Conservation (phyloP, 2,888 invertebrate genomes). For the Pilophorus perplexus region DNA sequence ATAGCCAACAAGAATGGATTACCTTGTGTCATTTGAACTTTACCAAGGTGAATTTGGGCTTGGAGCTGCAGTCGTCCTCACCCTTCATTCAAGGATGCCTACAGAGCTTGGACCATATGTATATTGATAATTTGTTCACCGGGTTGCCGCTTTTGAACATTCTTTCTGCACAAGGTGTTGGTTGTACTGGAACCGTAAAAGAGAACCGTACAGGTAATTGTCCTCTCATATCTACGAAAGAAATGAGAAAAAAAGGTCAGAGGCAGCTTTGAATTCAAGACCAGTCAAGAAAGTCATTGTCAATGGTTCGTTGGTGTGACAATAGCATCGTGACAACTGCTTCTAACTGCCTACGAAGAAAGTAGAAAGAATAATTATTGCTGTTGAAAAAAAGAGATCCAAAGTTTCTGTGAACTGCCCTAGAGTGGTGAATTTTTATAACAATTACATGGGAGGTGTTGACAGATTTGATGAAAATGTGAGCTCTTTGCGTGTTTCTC, state of each 20-base stretch:
- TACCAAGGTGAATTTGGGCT: too few relatives aligned
- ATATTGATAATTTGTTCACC: too few relatives aligned
- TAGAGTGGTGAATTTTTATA: background rate
- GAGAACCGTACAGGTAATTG: too few relatives aligned
- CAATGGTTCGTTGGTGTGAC: background rate
- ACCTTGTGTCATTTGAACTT: too few relatives aligned
- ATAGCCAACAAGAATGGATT: too few relatives aligned
- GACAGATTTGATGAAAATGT: slow-evolving; percentile 26
- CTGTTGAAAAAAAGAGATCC: background rate
- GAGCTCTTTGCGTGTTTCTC: slow-evolving; percentile 9
- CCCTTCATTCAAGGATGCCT: too few relatives aligned
- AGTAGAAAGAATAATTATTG: background rate
- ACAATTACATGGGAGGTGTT: slow-evolving; percentile 35
- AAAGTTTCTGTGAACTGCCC: background rate
- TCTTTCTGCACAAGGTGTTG: too few relatives aligned
- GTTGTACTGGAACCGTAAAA: too few relatives aligned
- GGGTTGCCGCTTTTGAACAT: too few relatives aligned
- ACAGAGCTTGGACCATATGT: too few relatives aligned
- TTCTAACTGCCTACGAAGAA: background rate
- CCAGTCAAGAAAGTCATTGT: background rate
- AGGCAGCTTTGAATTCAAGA: background rate
- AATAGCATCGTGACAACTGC: background rate
- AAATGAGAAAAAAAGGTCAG: background rate
- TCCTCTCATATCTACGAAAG: background rate
- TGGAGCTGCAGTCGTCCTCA: too few relatives aligned